Evolutionary conservation across 2,113 vertebrate genomes (phyloP).

Genomic region (Gymnarchus niloticus): DNA sequence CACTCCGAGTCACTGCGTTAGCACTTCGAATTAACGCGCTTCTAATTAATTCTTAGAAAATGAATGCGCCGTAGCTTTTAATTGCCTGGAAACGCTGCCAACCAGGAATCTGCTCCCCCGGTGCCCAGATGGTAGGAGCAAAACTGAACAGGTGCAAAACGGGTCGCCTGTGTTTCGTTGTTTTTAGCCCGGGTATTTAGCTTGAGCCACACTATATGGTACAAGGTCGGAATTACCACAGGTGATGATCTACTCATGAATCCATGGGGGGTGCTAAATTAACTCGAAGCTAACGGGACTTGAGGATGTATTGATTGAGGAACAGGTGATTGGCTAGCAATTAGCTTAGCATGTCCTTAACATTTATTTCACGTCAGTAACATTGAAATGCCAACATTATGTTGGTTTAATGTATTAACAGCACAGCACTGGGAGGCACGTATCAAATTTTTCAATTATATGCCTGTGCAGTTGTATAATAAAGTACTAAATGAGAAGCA

Average conservation of each 20-base stretch:
- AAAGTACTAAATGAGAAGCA: neutral
- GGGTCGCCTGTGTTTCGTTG: conserved; percentile 36
- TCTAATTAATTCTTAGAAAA: neutral
- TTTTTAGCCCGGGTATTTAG: conserved; percentile 31
- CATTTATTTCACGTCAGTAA: neutral
- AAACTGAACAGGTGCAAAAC: conserved; percentile 47
- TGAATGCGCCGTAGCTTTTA: neutral
- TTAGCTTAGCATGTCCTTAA: neutral
- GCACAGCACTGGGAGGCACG: neutral
- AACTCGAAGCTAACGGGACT: neutral
- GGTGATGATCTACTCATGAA: neutral
- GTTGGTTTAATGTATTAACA: neutral
- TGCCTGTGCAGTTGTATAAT: neutral
- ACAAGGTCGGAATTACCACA: neutral
- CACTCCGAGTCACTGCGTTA: neutral
- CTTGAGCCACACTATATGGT: conserved; percentile 21
- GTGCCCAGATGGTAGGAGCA: conserved; percentile 55
- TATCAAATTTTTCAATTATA: conserved; percentile 4
- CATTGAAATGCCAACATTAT: neutral
- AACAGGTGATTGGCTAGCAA: conserved; percentile 7
- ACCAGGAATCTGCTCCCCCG: conserved; percentile 29
- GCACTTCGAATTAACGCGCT: neutral
- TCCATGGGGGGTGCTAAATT: neutral
- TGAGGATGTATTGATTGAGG: neutral
- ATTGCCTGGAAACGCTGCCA: conserved; percentile 22